Conservation (phyloP, 2,113 vertebrate genomes). For the Entomyzon cyanotis region DNA sequence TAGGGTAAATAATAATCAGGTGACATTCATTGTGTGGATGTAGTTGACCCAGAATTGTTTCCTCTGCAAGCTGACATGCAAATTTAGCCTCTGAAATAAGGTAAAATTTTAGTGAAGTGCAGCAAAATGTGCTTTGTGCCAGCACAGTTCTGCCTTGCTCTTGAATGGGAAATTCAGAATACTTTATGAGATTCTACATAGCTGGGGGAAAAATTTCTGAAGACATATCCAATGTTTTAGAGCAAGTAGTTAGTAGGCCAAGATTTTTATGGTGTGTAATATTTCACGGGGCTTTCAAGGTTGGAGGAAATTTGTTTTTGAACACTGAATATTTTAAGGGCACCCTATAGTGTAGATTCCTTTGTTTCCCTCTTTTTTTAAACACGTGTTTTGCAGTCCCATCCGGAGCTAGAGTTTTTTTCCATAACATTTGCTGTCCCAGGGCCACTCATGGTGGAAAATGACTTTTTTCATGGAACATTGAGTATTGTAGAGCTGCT, state of each 20-base stretch:
- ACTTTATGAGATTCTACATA: conserved; percentile 41
- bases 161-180: conserved; percentile 27
- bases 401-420: conserved; percentile 50
- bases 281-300: conserved; percentile 68
- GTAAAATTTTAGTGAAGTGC: neutral
- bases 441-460: conserved; percentile 60
- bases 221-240: conserved; percentile 51
- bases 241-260: conserved; percentile 47
- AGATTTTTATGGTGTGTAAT: conserved; percentile 69
- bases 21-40: rapidly evolving
- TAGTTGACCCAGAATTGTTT: neutral
- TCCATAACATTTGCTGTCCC: conserved; percentile 63
- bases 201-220: conserved; percentile 36
- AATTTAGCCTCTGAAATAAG: neutral
- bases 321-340: conserved; percentile 69
- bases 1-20: neutral
- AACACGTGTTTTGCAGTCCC: conserved; percentile 38
- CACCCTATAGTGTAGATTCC: conserved; percentile 38
- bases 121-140: conserved; percentile 1
- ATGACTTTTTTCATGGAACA: conserved; percentile 44
- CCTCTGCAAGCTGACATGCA: neutral
- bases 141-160: conserved; percentile 3
- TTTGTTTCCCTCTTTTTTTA: neutral
- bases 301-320: conserved; percentile 74
- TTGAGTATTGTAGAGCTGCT: conserved; percentile 49